Base-by-base conservation (phyloP, 2,888 invertebrate genomes). In the Cerceris ruficornis region DNA sequence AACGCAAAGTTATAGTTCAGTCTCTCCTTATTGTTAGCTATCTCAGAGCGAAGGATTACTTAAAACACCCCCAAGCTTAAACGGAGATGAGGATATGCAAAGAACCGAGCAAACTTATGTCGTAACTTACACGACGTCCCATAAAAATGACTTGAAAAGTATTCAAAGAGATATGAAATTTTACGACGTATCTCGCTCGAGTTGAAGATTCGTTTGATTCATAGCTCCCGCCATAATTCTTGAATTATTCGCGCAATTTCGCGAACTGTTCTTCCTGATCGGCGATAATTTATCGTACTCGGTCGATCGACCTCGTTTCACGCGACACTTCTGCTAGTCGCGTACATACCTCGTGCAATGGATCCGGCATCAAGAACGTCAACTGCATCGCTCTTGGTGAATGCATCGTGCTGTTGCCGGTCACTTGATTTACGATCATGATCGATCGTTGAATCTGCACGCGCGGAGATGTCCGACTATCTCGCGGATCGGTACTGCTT, bases 361-460 rank as follows among this genome's bases (percentile, higher is more conserved):
- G 60, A 67, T 74, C 76, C 60, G 64, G 76, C 69, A 83, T 83
- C 62, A 28, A 4, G 1, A 28, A 28, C 4, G 28, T 28, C 28
- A 55, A 42, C 39, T 42, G 61, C 55, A 15, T 43, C 54, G 14
- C 14, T 55, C 42, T 15, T 58, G 28, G 58, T 65, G 55, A 72
- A 58, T 67, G 60, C 72, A 60, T 52, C 57, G 50, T 57, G 68
- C 74, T 59, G 41, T 70, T 66, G 79, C 57, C 49, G 52, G 15
- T 43, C 59, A 42, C 75, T 81, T 85, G 86, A 87, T 86, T 85
- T 87, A 86, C 81, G 86, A 83, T 84, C 82, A 59, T 69, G 77
- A 77, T 69, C 72, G 66, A 75, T 76, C 75, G 72, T 71, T 73
- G 77, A 72, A 55, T 62, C 39, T 17, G 42, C 42, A 58, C 60